phyloP scores from a whole-genome alignment of 2,113 vertebrate genomes.

The Saccopteryx leptura region DNA sequence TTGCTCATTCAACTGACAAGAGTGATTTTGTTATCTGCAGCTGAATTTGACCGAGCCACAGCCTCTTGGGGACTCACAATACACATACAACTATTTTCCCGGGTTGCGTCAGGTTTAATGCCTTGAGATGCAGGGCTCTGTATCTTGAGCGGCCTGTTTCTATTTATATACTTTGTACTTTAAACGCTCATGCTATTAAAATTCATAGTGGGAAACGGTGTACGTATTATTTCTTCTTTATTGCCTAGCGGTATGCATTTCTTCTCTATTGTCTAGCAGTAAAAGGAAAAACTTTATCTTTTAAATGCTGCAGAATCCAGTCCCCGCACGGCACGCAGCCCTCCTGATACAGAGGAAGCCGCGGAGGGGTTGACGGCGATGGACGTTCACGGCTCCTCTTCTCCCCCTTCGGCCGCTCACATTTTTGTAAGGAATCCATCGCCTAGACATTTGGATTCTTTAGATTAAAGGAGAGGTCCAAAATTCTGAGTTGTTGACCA shows the following conservation, averaged over 20 bases:
- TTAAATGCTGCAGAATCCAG: not conserved
- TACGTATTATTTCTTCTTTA: not conserved
- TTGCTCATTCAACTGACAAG: slow-evolving; percentile 27
- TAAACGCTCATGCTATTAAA: not conserved
- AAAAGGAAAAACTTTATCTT: not conserved
- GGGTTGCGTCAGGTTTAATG: not conserved
- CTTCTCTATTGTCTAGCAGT: not conserved
- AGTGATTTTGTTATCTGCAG: slow-evolving; percentile 8
- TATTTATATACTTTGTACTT: not conserved
- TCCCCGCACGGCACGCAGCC: not conserved
- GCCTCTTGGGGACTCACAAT: not conserved
- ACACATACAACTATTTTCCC: not conserved
- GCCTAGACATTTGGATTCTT: not conserved
- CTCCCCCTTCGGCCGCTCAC: not conserved
- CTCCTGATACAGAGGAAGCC: not conserved
- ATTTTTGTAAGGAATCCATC: not conserved
- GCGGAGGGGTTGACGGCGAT: not conserved
- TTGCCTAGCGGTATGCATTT: not conserved
- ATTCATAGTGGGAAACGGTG: not conserved
- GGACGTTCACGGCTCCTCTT: not conserved
- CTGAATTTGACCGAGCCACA: not conserved
- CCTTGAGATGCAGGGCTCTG: not conserved
- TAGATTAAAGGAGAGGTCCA: not conserved
- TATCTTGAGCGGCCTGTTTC: not conserved
- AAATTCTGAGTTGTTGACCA: not conserved